phyloP scores from a whole-genome alignment of 2,888 invertebrate genomes.

The Kryphioiulus occultus region DNA sequence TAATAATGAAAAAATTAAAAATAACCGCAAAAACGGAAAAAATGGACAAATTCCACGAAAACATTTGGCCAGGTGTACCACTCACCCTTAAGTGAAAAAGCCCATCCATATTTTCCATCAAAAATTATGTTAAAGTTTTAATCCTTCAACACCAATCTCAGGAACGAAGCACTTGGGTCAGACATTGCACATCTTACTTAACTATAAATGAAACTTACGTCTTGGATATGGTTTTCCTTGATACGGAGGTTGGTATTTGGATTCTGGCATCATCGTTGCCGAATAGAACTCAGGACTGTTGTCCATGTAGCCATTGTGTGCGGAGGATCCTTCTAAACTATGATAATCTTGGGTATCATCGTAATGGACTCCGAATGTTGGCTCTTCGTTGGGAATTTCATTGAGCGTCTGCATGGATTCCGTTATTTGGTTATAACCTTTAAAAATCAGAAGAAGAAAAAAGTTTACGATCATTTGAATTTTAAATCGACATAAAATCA shows the following conservation, averaged over 20 bases:
- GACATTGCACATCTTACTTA: no score
- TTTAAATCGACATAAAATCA: not conserved
- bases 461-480: not conserved
- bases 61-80: no score
- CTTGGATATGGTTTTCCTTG: conserved; percentile 49
- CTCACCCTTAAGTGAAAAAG: no score
- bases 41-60: no score
- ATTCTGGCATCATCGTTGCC: conserved; percentile 52
- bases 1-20: no score
- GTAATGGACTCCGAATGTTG: conserved; percentile 49
- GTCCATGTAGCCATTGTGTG: conserved; percentile 52
- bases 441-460: not conserved
- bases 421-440: conserved; percentile 52
- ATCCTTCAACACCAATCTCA: no score
- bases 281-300: conserved; percentile 53
- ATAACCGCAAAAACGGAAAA: no score
- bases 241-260: conserved; percentile 53
- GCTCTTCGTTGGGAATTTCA: conserved; percentile 52
- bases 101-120: no score
- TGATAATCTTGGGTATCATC: conserved; percentile 53
- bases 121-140: no score
- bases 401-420: conserved; percentile 53
- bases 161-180: not conserved
- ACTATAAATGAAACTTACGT: conserved; percentile 43
- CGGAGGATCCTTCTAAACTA: conserved; percentile 50